A percentile compares a stretch with the other conserved stretches of the same genome.
phyloP scores from a whole-genome alignment of 2,888 invertebrate genomes.

The Scaptomyza polygonia region DNA sequence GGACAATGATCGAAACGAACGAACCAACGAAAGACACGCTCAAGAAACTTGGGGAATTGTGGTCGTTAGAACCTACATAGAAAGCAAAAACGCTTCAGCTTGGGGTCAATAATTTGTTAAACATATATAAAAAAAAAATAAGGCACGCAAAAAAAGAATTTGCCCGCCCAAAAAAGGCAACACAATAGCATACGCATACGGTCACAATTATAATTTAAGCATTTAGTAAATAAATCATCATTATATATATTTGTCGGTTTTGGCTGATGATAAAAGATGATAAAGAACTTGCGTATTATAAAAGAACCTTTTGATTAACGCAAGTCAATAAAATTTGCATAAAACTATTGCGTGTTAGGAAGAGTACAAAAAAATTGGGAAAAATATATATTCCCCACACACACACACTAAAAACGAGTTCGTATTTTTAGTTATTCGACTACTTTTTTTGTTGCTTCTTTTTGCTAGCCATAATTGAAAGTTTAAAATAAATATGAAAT shows the following conservation, averaged over 20 bases:
- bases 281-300: constrained; percentile 28
- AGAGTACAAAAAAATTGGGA: constrained; percentile 7
- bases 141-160: constrained; percentile 9
- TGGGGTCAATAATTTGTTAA: constrained; percentile 76
- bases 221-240: constrained; percentile 71
- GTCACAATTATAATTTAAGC: constrained; percentile 63
- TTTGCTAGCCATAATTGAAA: constrained; percentile 63
- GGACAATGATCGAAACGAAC: constrained; percentile 30
- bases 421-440: constrained; percentile 19
- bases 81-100: constrained; percentile 65
- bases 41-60: constrained; percentile 52
- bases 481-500: constrained; percentile 60
- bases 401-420: constrained; percentile 53
- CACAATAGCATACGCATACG: constrained; percentile 30
- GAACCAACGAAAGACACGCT: constrained; percentile 33
- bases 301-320: constrained; percentile 22
- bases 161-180: constrained; percentile 38
- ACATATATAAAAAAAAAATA: constrained; percentile 39
- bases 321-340: constrained; percentile 55
- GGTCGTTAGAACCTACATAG: constrained; percentile 71
- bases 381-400: constrained; percentile 25
- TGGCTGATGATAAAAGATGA: constrained; percentile 15
- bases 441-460: constrained; percentile 9
- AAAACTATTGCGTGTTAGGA: constrained; percentile 65
- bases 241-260: constrained; percentile 29